These are phyloP conservation scores for Latrodectus geometricus DNA, from an alignment of 1,140 invertebrate species.

Conservation along the genomic window DNA sequence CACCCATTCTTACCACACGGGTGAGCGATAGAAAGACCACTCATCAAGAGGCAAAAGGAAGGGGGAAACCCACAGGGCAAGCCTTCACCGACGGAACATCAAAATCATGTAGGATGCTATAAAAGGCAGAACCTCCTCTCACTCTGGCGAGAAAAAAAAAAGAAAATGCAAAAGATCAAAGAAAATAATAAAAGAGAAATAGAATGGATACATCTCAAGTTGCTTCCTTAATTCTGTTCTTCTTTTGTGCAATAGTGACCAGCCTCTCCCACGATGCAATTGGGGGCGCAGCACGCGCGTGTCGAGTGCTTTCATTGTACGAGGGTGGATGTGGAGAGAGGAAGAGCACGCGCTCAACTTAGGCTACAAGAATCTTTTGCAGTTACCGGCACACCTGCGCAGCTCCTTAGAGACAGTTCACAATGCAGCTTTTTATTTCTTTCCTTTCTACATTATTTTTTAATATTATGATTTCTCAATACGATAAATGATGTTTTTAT, in stretches of 20 bases:
- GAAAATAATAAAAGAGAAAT: neutral
- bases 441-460: neutral
- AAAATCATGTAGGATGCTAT: constrained; percentile 8
- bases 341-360: constrained; percentile 14
- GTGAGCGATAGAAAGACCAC: neutral
- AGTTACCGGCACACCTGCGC: constrained; percentile 29
- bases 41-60: neutral
- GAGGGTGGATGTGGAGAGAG: constrained; percentile 17
- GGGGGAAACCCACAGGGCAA: neutral
- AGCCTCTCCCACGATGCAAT: constrained; percentile 3
- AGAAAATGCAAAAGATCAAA: constrained; percentile 1
- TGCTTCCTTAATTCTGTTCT: constrained; percentile 40
- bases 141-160: neutral
- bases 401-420: constrained; percentile 15
- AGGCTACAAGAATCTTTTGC: constrained; percentile 3
- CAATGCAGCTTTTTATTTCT: constrained; percentile 7
- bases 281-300: neutral
- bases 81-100: neutral
- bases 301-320: constrained; percentile 1
- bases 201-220: constrained; percentile 19
- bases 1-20: neutral
- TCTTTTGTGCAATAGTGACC: constrained; percentile 9
- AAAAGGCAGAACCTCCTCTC: neutral
- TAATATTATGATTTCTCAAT: constrained; percentile 5
- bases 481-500: too few species aligned